Conservation (phyloP, 2,888 invertebrate species). For the Caenorhabditis becei region DNA sequence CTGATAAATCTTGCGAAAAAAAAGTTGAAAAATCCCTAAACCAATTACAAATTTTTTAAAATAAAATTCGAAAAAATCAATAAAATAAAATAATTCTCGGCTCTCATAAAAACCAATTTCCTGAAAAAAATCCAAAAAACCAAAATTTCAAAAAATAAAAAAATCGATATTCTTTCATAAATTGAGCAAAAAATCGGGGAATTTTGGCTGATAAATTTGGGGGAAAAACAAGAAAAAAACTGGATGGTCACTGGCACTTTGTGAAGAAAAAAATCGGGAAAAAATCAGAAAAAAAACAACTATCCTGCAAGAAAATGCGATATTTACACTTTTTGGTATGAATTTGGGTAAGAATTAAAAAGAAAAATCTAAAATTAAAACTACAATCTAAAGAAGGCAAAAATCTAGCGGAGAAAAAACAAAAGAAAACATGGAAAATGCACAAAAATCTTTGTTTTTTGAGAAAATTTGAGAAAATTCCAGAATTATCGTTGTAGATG, state of each 20-base stretch:
- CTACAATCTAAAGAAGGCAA: not conserved
- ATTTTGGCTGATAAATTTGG: constrained; percentile 7
- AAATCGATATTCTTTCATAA: constrained; percentile 5
- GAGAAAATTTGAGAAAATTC: constrained; percentile 12
- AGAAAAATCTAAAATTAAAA: not conserved
- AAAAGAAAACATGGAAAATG: constrained; percentile 5
- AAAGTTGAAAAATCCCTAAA: constrained; percentile 1
- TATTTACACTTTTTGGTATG: constrained; percentile 13
- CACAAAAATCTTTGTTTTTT: not conserved
- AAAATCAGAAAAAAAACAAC: constrained; percentile 7
- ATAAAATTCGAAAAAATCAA: not conserved
- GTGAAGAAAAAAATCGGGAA: not conserved
- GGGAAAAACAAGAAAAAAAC: constrained; percentile 12
- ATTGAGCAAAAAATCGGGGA: constrained; percentile 12
- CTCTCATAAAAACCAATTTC: not conserved
- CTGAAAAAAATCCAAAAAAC: not conserved
- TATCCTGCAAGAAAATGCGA: constrained; percentile 23
- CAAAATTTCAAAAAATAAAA: constrained; percentile 1
- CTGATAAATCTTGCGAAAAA: not conserved
- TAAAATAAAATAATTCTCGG: constrained; percentile 8
- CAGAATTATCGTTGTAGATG: constrained; percentile 40
- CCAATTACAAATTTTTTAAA: constrained; percentile 1
- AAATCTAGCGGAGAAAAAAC: not conserved
- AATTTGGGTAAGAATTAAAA: constrained; percentile 8
- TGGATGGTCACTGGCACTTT: constrained; percentile 46